phyloP scores from a whole-genome alignment of 1,140 invertebrate species.

The Planococcus citri region DNA sequence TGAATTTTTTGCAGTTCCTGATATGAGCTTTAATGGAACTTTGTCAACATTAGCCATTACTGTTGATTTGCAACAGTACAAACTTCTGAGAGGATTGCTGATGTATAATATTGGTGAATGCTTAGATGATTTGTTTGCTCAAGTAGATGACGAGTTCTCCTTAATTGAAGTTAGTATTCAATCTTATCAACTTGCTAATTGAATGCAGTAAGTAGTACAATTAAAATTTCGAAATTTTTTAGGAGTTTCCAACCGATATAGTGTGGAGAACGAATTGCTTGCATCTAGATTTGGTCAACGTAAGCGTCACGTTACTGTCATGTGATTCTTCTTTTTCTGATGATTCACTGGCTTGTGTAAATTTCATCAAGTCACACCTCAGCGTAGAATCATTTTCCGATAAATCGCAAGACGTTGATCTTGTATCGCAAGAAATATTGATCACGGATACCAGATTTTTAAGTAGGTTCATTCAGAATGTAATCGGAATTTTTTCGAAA shows the following conservation, averaged over 20 bases:
- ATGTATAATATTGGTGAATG: conserved; percentile 86
- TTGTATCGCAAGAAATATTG: conserved; percentile 84
- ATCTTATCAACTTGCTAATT: conserved; percentile 17
- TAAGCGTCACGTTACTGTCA: conserved; percentile 58
- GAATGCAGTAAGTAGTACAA: not conserved
- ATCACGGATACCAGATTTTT: conserved; percentile 67
- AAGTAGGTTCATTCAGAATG: conserved; percentile 24
- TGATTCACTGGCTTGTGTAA: conserved; percentile 65
- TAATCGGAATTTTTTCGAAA: not conserved
- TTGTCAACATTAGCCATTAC: conserved; percentile 72
- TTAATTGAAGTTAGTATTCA: not conserved
- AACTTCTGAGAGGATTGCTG: conserved; percentile 73
- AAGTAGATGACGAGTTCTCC: not conserved
- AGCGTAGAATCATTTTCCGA: conserved; percentile 75
- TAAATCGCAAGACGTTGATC: conserved; percentile 77
- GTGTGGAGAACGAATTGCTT: conserved; percentile 67
- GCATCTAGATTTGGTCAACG: conserved; percentile 74
- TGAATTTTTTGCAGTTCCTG: conserved; percentile 58
- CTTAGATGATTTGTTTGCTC: conserved; percentile 45
- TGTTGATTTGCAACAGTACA: conserved; percentile 76
- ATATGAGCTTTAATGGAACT: conserved; percentile 71
- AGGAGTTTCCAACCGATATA: conserved; percentile 24
- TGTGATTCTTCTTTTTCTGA: conserved; percentile 35
- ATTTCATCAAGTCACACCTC: conserved; percentile 81
- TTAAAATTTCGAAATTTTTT: too few species aligned